phyloP scores from a whole-genome alignment of 2,113 vertebrate species.

The Anguilla rostrata region DNA sequence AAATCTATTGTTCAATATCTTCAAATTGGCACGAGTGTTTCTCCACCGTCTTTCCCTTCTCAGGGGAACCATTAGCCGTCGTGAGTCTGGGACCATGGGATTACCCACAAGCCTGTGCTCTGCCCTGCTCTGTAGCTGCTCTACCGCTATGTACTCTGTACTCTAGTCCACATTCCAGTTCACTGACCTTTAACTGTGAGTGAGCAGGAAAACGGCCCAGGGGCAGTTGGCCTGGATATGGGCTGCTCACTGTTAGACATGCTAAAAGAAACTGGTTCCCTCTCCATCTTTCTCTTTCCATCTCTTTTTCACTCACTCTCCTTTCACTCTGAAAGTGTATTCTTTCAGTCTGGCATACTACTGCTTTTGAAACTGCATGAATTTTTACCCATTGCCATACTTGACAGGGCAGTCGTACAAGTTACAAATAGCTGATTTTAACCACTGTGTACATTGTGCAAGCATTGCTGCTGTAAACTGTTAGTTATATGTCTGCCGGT shows the following conservation, averaged over 20 bases:
- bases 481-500: slow-evolving; percentile 1
- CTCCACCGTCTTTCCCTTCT: background rate
- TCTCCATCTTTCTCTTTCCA: slow-evolving; percentile 2
- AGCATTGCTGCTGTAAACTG: background rate
- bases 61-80: background rate
- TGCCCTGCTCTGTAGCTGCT: slow-evolving; percentile 1
- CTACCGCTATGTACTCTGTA: background rate
- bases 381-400: background rate
- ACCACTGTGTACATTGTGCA: background rate
- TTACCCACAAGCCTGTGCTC: slow-evolving; percentile 2
- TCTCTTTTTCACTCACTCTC: background rate
- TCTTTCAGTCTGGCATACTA: background rate
- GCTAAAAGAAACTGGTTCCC: background rate
- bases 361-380: background rate
- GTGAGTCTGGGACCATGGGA: background rate
- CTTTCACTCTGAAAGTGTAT: background rate
- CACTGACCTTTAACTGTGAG: slow-evolving; percentile 10
- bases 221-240: background rate
- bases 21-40: background rate
- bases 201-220: slow-evolving; percentile 1
- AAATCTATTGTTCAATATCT: background rate
- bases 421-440: background rate
- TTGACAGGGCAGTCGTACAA: background rate
- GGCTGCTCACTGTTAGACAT: slow-evolving; percentile 4
- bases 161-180: slow-evolving; percentile 7